phyloP scores from a whole-genome alignment of 2,797 vertebrate genomes.

The Chanos chanos region DNA sequence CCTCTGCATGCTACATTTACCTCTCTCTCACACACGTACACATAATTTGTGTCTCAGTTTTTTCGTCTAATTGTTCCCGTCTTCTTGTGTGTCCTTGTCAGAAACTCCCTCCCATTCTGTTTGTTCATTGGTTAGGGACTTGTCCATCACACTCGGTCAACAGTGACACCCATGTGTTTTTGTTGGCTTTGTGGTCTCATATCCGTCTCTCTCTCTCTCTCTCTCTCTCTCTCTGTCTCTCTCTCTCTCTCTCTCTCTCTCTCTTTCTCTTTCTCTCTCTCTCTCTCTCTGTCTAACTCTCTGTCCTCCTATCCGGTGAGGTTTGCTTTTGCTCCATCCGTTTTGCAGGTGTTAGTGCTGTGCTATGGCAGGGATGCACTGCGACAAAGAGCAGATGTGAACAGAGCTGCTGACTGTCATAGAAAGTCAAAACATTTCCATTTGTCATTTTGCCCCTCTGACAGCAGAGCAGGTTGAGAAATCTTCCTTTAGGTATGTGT shows the following conservation, averaged over 20 bases:
- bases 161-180: constrained; percentile 15
- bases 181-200: constrained; percentile 18
- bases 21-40: no score
- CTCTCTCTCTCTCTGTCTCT: constrained; percentile 17
- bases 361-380: not conserved
- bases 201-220: constrained; percentile 26
- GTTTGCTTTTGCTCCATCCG: constrained; percentile 24
- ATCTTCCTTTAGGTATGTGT: not conserved
- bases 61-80: no score
- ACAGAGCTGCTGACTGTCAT: constrained; percentile 4
- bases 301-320: no score
- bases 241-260: constrained; percentile 24
- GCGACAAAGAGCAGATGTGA: constrained; percentile 11
- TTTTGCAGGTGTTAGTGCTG: constrained; percentile 7
- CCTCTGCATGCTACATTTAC: not conserved
- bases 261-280: constrained; percentile 28
- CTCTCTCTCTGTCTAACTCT: constrained; percentile 18
- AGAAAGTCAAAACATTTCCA: not conserved
- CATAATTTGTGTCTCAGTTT: no score
- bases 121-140: constrained; percentile 8
- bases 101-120: no score
- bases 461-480: not conserved
- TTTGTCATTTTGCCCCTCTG: not conserved
- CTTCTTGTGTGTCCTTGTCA: no score
- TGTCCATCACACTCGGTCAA: not conserved